Conservation (phyloP, 2,888 invertebrate species). For the Tetragonisca angustula region DNA sequence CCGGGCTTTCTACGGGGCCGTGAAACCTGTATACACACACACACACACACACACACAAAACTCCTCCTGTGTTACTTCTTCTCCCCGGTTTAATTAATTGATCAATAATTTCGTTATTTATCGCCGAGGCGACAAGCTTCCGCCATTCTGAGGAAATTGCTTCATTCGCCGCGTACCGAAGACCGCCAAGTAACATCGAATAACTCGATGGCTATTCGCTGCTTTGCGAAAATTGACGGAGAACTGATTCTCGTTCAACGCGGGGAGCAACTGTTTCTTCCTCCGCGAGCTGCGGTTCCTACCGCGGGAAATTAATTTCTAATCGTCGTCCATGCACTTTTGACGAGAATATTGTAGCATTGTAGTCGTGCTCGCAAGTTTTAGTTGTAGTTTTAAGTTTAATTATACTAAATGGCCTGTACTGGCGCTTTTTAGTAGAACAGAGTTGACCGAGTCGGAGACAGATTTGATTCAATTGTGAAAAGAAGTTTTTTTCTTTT, state of each 20-base stretch:
- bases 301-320: slow-evolving; percentile 12
- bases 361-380: too few species aligned
- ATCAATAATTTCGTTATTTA: slow-evolving; percentile 55
- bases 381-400: too few species aligned
- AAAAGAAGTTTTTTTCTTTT: too few species aligned
- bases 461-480: too few species aligned
- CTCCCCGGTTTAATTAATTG: slow-evolving; percentile 42
- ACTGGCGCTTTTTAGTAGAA: too few species aligned
- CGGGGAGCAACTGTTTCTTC: not conserved
- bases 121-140: slow-evolving; percentile 28
- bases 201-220: not conserved
- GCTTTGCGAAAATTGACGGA: not conserved
- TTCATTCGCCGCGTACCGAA: slow-evolving; percentile 7
- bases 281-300: not conserved
- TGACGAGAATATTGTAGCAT: too few species aligned
- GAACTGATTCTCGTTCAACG: not conserved
- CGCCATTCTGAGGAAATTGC: slow-evolving; percentile 29
- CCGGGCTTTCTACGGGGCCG: slow-evolving; percentile 30
- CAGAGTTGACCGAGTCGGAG: too few species aligned
- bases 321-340: not conserved
- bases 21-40: slow-evolving; percentile 32
- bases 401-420: too few species aligned
- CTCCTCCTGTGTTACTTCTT: too few species aligned
- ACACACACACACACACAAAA: too few species aligned
- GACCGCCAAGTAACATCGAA: not conserved